Percentiles rank a stretch among this genome's conserved stretches.
Evolutionary conservation across 2,797 vertebrate species (phyloP).

Genomic region (Stomatorhinus walkeri): DNA sequence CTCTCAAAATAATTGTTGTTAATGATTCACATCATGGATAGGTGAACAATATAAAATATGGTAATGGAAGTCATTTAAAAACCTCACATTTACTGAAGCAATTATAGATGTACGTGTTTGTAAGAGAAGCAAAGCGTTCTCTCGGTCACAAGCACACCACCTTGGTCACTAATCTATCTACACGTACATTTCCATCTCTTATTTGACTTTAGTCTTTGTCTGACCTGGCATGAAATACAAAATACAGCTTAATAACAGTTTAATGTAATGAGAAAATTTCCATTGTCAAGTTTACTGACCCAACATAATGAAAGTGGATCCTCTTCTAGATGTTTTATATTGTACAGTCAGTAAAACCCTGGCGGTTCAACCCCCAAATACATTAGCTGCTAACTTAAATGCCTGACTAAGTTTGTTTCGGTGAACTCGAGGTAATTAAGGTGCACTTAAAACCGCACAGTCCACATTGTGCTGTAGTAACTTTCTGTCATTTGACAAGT

Average conservation of each 20-base stretch:
- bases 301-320: not conserved
- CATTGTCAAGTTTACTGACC: not conserved
- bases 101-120: not conserved
- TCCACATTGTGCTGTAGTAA: not conserved
- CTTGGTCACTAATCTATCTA: not conserved
- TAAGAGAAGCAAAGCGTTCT: not conserved
- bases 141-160: not conserved
- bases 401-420: not conserved
- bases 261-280: not conserved
- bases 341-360: not conserved
- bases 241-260: conserved; percentile 1
- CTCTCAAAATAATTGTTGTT: not conserved
- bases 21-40: not conserved
- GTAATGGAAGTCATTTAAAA: not conserved
- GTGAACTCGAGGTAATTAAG: conserved; percentile 20
- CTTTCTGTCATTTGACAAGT: not conserved
- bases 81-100: not conserved
- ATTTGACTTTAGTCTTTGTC: not conserved
- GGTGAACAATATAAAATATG: not conserved
- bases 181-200: not conserved
- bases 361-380: not conserved
- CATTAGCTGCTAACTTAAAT: not conserved
- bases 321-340: not conserved
- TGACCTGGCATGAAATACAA: not conserved
- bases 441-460: not conserved